Base-by-base conservation (phyloP, 2,888 invertebrate genomes). In the Dynastes grantii region DNA sequence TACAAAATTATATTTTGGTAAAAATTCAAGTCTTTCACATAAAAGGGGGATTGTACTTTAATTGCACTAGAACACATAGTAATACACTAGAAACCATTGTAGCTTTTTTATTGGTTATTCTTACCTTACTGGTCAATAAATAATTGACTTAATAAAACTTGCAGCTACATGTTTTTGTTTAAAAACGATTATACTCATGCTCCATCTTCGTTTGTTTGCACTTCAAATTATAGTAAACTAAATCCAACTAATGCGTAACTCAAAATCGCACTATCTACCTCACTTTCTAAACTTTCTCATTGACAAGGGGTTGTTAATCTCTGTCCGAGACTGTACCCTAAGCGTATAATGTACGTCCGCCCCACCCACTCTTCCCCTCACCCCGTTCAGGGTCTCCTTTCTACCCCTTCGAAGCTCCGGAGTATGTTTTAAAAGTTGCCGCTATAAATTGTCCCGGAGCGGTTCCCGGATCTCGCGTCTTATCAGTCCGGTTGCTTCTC, bases 351-450 rank as follows among this genome's bases (percentile, higher is more conserved):
- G 87, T 87, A 87, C 87, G 86, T 85, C 29, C 22, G 13, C 29
- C 51, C 49, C 51, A 22, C 6, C 49, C 68, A 51, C 68, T 32
- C 29, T 85, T 86, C 32, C 63, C 3, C 22, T 55, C 63, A 11
- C 63, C n/a, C 11, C 22, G 22, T 13, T 6, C 64, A 9, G 6
- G 32, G 1, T n/a, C 85, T 13, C 27, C n/a, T 8, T 70, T 51
- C 58, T 40, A 40, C 32, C 40, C 73, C 58, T 22, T 85, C 86
- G 86, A 67, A 45, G 87, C 88, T 86, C 88, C 85, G 85, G 87
- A 87, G 88, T 88, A 88, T 88, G 88, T 88, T 88, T 89, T 88
- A 88, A 89, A 89, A 89, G 88, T 89, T 88, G 87, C 88, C 87
- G 88, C 88, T 86, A 89, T 89, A 89, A 89, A 89, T 89, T 88